Conservation (phyloP, 1,140 invertebrate species). For the Rhagoletis pomonella region DNA sequence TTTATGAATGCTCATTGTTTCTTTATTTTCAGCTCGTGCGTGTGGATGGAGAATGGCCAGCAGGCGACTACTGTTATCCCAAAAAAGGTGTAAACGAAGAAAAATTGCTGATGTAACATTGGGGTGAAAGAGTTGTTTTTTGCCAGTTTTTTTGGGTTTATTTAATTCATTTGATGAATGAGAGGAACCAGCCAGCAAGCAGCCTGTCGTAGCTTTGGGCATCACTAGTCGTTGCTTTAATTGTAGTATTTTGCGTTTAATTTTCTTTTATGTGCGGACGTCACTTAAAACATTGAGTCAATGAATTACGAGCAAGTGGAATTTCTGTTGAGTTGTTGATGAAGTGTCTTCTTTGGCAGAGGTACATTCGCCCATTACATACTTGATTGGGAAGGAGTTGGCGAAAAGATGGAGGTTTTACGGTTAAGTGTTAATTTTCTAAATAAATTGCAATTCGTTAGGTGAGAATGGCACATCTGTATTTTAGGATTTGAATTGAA, state of each 20-base stretch:
- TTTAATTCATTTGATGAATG: slow-evolving; percentile 39
- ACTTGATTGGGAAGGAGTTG: not conserved
- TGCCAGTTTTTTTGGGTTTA: slow-evolving; percentile 17
- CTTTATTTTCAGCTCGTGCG: not conserved
- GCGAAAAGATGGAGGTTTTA: not conserved
- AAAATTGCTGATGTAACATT: not conserved
- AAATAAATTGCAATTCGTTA: slow-evolving; percentile 41
- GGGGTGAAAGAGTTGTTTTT: slow-evolving; percentile 16
- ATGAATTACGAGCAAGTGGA: slow-evolving; percentile 29
- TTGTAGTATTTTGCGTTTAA: slow-evolving; percentile 32
- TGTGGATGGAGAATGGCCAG: slow-evolving; percentile 14
- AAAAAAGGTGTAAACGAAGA: not conserved
- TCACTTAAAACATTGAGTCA: not conserved
- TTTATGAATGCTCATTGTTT: slow-evolving; percentile 14
- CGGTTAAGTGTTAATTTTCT: slow-evolving; percentile 37
- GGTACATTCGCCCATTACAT: not conserved
- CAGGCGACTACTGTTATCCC: slow-evolving; percentile 24
- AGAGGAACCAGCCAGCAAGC: not conserved
- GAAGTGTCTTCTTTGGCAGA: slow-evolving; percentile 10
- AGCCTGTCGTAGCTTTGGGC: slow-evolving; percentile 6
- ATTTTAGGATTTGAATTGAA: not conserved
- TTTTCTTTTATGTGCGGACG: slow-evolving; percentile 26
- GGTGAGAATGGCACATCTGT: slow-evolving; percentile 31
- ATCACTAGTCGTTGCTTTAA: slow-evolving; percentile 8
- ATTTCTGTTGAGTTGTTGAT: slow-evolving; percentile 47